Evolutionary conservation across 2,113 vertebrate genomes (phyloP), one percentile per base, ranked within the genome.

Genomic region (Blennius ocellaris): DNA sequence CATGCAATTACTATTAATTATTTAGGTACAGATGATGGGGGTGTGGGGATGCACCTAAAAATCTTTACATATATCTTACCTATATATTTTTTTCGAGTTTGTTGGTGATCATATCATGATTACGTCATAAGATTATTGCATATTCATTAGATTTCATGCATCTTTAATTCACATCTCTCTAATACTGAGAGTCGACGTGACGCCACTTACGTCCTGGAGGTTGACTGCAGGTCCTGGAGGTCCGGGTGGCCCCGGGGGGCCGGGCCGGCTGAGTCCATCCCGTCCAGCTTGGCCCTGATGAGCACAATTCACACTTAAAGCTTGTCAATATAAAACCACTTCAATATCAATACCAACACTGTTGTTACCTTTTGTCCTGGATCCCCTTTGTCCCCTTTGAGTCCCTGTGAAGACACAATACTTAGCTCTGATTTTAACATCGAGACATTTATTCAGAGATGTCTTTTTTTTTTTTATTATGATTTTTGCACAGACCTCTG

Each of bases 171-270:
- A 9, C 1, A 44, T 44, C 12, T 44, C 8, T 10, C 4, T 12
- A 44, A 10, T 11, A 12, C n/a, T n/a, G 4, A 11, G 3, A 11
- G 3, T 2, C 1, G 43, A 12, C 10, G 4, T 44, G 43, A 44
- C 6, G 45, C 15, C 57, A 49, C 95, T 95, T 84, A 98, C 97
- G 77, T 93, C 94, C 44, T 95, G 91, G 58, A 97, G 77, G 81
- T 93, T 90, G 70, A 95, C 60, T 0, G 93, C 4, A 15, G 89
- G 87, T 60, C 97, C 97, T 0, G 96, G 96, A 1, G 94, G 95
- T 43, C 97, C 97, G 8, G 96, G 95, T 14, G 94, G 96, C 3
- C 97, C 97, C 1, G 96, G 96, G 0, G 93, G 95, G 5, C 97
- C 97, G 2, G 93, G 72, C 6, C 93, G 65, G 73, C 94, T 91